Conservation (phyloP, 64 coral and sea anemone genomes). For the Porites lutea region DNA sequence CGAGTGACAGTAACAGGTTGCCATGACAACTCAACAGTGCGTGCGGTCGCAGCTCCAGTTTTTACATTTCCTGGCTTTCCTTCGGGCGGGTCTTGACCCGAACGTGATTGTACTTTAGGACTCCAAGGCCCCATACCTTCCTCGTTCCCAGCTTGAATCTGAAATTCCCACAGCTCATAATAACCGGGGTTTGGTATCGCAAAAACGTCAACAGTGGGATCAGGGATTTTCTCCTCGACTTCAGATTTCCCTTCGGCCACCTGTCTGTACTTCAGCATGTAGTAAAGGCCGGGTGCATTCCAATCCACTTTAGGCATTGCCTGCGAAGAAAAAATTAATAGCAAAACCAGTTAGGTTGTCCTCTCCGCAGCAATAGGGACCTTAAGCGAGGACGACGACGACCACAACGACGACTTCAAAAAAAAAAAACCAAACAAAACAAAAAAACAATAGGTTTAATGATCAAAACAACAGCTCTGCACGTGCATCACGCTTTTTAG, state of each 20-base stretch:
- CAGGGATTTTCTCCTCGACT: background rate
- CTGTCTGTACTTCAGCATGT: slow-evolving; percentile 17
- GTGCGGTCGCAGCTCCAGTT: slow-evolving; percentile 17
- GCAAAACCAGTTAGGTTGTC: no score
- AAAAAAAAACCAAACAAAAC: no score
- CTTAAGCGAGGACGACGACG: no score
- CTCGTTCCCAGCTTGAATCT: slow-evolving; percentile 59
- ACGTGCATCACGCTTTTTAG: no score
- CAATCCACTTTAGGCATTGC: slow-evolving; percentile 62
- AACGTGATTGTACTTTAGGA: slow-evolving; percentile 32
- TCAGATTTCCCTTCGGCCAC: background rate
- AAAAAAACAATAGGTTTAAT: no score
- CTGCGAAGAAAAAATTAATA: slow-evolving; percentile 36
- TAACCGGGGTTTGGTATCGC: slow-evolving; percentile 57
- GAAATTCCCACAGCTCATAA: slow-evolving; percentile 71
- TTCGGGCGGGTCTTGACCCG: slow-evolving; percentile 79
- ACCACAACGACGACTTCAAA: no score
- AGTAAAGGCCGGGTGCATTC: slow-evolving; percentile 60
- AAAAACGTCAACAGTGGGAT: background rate
- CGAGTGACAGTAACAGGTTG: slow-evolving; percentile 19
- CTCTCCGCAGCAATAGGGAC: no score
- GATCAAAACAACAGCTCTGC: no score
- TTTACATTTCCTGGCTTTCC: slow-evolving; percentile 25
- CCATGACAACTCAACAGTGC: slow-evolving; percentile 66
- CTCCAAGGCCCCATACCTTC: slow-evolving; percentile 34